Base-by-base conservation (phyloP, 2,113 vertebrate genomes). In the Pithys albifrons region DNA sequence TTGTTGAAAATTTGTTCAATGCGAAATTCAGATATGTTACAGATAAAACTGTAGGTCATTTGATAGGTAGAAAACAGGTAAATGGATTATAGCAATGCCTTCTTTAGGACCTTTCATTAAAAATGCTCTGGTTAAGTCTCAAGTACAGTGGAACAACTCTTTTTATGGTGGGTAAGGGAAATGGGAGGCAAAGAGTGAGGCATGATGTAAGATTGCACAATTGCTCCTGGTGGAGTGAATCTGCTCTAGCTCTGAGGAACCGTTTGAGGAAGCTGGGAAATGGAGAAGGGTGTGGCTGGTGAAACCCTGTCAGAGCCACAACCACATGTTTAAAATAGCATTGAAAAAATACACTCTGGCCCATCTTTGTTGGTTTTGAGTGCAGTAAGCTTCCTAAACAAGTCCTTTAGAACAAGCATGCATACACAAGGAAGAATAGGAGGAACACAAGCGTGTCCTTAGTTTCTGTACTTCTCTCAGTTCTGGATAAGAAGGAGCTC, bases 281-380 rank as follows among this genome's bases (percentile, higher is more conserved):
- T 86, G 76, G 72, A 96, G 96, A 96, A 93, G 95, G 95, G 95
- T 94, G 96, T 77, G 91, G 73, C 88, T 94, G 76, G 72, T 78
- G 93, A 93, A 96, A 94, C 83, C 10, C 2, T 78, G 72, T 65
- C 45, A 45, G 48, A 96, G 65, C 88, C 88, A 49, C 75, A 96
- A 97, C 95, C 95, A 93, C 95, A 95, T 9, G 77, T 91, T 89
- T 91, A 93, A 95, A 96, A 96, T 96, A 97, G 95, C 88, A 43
- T 3, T 75, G 90, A 76, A 95, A 96, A 96, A 92, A 95, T 65
- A 93, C 52, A 58, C 83, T 72, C n/a, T 8, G 16, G 52, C 39
- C 49, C 57, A 93, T 95, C 59, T 75, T 66, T 58, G 66, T 65
- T 95, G 76, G 2, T 87, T 96, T 87, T 62, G 33, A 84, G 73